A percentile compares a stretch with the other conserved stretches of the same genome.
Evolutionary conservation across 2,888 invertebrate genomes (phyloP).

Genomic region (Synanthedon tipuliformis): DNA sequence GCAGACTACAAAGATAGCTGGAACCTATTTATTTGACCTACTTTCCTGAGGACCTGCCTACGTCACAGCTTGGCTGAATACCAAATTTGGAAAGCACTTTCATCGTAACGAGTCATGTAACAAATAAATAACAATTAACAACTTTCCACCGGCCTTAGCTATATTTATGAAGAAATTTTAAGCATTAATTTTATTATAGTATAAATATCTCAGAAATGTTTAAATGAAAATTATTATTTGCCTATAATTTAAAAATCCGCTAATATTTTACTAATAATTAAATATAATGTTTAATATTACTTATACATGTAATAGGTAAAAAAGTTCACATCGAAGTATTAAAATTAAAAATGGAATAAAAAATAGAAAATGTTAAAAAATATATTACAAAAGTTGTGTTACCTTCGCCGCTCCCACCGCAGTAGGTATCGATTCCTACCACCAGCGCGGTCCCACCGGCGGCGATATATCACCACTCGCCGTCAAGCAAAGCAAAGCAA

Average conservation of each 20-base stretch:
- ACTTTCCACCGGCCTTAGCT: too few species aligned
- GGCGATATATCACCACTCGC: conserved; percentile 36
- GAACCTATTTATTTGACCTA: conserved; percentile 51
- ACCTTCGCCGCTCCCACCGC: conserved; percentile 63
- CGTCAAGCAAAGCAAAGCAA: conserved; percentile 52
- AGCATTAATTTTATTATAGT: too few species aligned
- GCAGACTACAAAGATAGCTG: conserved; percentile 14
- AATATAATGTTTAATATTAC: too few species aligned
- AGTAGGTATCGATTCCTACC: conserved; percentile 63
- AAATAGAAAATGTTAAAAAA: background rate
- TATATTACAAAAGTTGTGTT: conserved; percentile 16
- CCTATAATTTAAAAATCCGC: too few species aligned
- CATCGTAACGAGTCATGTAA: conserved; percentile 11
- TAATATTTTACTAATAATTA: too few species aligned
- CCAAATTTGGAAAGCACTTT: conserved; percentile 41
- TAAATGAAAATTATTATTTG: too few species aligned
- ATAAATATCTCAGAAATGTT: too few species aligned
- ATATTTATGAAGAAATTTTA: too few species aligned
- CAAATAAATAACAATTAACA: background rate
- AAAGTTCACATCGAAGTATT: too few species aligned
- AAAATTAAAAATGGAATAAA: too few species aligned
- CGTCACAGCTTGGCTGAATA: conserved; percentile 48
- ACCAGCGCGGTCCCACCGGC: conserved; percentile 49
- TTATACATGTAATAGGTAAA: too few species aligned
- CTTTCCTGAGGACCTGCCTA: conserved; percentile 33